Base-by-base conservation (phyloP, 2,113 vertebrate species). In the Chroicocephalus ridibundus region DNA sequence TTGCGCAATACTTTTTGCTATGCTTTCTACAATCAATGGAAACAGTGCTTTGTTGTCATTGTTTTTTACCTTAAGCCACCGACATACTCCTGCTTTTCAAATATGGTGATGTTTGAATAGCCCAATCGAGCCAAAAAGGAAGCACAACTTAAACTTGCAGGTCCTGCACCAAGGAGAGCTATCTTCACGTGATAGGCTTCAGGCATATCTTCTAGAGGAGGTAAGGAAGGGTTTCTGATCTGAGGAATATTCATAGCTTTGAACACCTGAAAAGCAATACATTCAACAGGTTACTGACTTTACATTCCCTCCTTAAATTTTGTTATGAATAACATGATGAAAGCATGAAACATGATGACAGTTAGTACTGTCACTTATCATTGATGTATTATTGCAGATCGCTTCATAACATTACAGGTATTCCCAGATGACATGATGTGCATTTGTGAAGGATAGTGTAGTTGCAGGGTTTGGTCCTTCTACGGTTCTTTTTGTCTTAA, bases 221-320 rank as follows among this genome's bases (percentile, higher is more conserved):
- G 98, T 55, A 99, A 96, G 22, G 92, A 97, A 26, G 98, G 98
- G 91, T 97, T 98, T 88, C 98, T 97, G 86, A 98, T 98, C 95
- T 99, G 98, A 81, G 98, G 98, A 85, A 99, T 98, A 78, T 98
- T 98, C 98, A 99, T 99, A 87, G 97, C 98, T 97, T 98, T 98
- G 96, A 99, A 99, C 42, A 99, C 97, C 99, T 99, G 87, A n/a
- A 91, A 96, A 97, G 38, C 46, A 94, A 97, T 10, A 88, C 42
- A 82, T 72, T 85, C 49, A 52, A 76, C 46, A 68, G 16, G 68
- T 97, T 97, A 97, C 40, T 72, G 19, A 44, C 46, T 82, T 76
- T 9, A 71, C 25, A 82, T 51, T 57, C 5, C 3, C 20, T 77
- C 21, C 32, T 58, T 44, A 47, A 40, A 55, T 54, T 86, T 62